These are phyloP conservation scores for Oeneis ivallda DNA, from an alignment of 2,888 invertebrate genomes.

Conservation along the genomic window DNA sequence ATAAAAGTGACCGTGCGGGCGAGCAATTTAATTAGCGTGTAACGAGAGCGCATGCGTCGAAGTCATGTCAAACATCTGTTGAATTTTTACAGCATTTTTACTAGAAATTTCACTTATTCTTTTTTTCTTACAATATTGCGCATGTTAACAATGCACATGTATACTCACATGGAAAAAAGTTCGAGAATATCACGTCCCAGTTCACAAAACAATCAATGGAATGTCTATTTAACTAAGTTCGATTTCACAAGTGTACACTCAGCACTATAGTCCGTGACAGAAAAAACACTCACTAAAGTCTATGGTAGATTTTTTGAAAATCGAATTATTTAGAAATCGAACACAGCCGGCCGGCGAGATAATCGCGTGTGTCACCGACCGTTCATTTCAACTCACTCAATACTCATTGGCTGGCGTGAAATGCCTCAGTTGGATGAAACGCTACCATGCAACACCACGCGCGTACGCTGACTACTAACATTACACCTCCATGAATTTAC, in stretches of 20 bases:
- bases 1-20: background rate
- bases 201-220: constrained; percentile 22
- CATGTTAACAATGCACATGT: background rate
- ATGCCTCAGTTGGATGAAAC: constrained; percentile 31
- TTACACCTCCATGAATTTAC: constrained; percentile 31
- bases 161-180: constrained; percentile 25
- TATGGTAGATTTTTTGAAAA: constrained; percentile 25
- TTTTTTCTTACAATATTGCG: background rate
- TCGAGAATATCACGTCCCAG: constrained; percentile 23
- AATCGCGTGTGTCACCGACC: constrained; percentile 38
- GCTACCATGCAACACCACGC: constrained; percentile 56
- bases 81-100: background rate
- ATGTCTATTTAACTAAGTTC: background rate
- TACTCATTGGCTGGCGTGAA: constrained; percentile 40
- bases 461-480: constrained; percentile 56
- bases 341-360: constrained; percentile 34
- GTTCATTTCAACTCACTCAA: constrained; percentile 40
- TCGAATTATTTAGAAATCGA: constrained; percentile 33
- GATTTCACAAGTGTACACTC: constrained; percentile 3
- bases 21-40: background rate
- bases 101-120: background rate
- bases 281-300: background rate
- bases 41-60: constrained; percentile 10
- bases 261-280: background rate
- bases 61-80: constrained; percentile 8